Evolutionary conservation across 1,140 invertebrate species (phyloP).

Genomic region (Drosophila tsacasi): DNA sequence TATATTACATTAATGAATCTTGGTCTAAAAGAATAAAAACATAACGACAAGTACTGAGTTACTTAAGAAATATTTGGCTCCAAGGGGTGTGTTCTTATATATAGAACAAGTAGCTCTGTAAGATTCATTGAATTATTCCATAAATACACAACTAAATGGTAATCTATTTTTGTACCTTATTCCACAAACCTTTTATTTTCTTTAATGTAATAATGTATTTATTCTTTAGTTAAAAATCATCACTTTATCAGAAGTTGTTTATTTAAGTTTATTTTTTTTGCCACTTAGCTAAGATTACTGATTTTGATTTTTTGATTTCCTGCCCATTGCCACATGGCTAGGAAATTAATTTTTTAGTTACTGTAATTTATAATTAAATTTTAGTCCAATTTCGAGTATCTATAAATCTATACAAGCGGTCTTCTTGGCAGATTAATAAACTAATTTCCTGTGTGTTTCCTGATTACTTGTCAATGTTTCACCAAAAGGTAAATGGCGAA

Average conservation of each 20-base stretch:
- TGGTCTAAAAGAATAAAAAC: neutral
- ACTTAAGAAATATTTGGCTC: neutral
- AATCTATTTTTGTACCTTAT: neutral
- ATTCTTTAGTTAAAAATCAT: neutral
- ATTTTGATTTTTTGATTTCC: neutral
- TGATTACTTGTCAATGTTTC: neutral
- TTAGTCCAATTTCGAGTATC: conserved; percentile 25
- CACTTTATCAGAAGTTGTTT: neutral
- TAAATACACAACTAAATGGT: neutral
- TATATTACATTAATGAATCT: neutral
- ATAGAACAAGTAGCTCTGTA: neutral
- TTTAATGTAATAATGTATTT: neutral
- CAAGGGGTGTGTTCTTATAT: neutral
- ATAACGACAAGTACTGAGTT: neutral
- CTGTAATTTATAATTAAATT: conserved; percentile 52
- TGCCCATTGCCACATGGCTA: neutral
- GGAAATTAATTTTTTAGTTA: neutral
- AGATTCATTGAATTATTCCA: neutral
- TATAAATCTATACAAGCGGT: neutral
- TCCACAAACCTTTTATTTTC: neutral
- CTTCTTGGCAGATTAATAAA: conserved; percentile 38
- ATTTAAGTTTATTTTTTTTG: neutral
- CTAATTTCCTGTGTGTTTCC: conserved; percentile 44
- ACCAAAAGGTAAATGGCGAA: neutral
- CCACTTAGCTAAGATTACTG: neutral